Evolutionary conservation across 2,888 invertebrate genomes (phyloP), one percentile per base, ranked within the genome.

Genomic region (Megaustenia siamemsis): DNA sequence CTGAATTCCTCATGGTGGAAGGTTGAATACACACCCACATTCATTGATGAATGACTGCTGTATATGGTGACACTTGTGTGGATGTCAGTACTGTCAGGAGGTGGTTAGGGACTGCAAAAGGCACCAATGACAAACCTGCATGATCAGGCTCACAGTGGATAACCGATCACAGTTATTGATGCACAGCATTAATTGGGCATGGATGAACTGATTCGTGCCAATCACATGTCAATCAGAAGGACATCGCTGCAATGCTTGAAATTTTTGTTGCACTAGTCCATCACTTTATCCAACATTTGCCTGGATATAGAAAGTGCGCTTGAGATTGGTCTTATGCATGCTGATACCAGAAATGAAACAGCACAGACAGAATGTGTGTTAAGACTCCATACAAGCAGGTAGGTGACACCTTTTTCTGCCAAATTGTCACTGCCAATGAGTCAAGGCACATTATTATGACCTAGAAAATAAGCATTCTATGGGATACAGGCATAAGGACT

Each of bases 11-110:
- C 3, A 28, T n/a, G 38, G 76, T 24, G 0, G 76, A 76, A 56
- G 56, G 38, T n/a, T 49, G 53, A 56, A 4, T 12, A 32, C 75
- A 49, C 32, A 24, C 35, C 35, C 24, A 76, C 53, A 56, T 76
- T 21, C 56, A 76, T 56, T 35, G 21, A 56, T 6, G 56, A 76
- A 76, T 76, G 32, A 49, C 0, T 8, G 10, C 10, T 3, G 76
- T 76, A 21, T 76, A 76, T 56, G 76, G 76, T 56, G 76, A 53
- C n/a, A 24, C 32, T 1, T 56, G 56, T 76, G 56, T 76, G 53
- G 53, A 53, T n/a, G 38, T 56, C 1, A 76, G 56, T 56, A 76
- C 56, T 24, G 56, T 56, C 21, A 53, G 38, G 35, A 32, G 15
- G 35, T 76, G 76, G 35, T 53, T 12, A 76, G 10, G 76, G 56